Percentiles rank a stretch among this genome's conserved stretches.
Conservation (phyloP, 2,797 vertebrate species). For the Sebastes steindachneri region DNA sequence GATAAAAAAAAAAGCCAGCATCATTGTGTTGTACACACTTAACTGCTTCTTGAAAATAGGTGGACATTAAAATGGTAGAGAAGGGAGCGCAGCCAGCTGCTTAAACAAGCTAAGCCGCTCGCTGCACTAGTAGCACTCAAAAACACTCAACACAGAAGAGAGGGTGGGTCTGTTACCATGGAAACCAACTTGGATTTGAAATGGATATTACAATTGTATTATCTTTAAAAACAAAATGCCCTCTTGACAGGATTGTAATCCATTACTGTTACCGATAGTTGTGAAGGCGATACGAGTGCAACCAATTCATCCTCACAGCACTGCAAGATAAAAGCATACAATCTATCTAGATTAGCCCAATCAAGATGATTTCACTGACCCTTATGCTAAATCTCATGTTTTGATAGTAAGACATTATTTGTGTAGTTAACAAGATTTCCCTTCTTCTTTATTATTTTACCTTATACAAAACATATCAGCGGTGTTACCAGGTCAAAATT, state of each 20-base stretch:
- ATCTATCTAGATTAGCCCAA: conserved; percentile 28
- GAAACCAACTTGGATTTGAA: conserved; percentile 36
- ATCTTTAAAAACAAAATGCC: conserved; percentile 45
- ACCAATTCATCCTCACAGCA: conserved; percentile 60
- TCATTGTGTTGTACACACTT: conserved; percentile 48
- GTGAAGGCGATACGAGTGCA: conserved; percentile 55
- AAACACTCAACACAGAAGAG: conserved; percentile 47
- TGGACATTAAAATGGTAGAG: conserved; percentile 51
- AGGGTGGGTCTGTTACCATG: conserved; percentile 24
- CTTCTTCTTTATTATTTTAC: conserved; percentile 58
- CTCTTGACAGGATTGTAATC: conserved; percentile 37
- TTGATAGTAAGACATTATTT: conserved; percentile 35
- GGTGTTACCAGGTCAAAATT: conserved; percentile 35
- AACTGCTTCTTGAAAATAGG: conserved; percentile 50
- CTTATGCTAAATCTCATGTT: conserved; percentile 15
- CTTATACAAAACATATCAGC: conserved; percentile 42
- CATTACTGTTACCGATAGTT: conserved; percentile 36
- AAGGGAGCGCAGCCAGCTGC: conserved; percentile 49
- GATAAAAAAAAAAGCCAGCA: conserved; percentile 33
- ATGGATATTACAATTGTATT: conserved; percentile 27
- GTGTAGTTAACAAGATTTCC: conserved; percentile 47
- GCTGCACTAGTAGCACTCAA: conserved; percentile 59
- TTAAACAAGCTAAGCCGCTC: conserved; percentile 52
- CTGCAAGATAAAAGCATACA: conserved; percentile 58
- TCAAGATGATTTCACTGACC: conserved; percentile 32